These are phyloP conservation scores for Endomychus coccineus DNA, from an alignment of 2,888 invertebrate genomes.

Conservation along the genomic window DNA sequence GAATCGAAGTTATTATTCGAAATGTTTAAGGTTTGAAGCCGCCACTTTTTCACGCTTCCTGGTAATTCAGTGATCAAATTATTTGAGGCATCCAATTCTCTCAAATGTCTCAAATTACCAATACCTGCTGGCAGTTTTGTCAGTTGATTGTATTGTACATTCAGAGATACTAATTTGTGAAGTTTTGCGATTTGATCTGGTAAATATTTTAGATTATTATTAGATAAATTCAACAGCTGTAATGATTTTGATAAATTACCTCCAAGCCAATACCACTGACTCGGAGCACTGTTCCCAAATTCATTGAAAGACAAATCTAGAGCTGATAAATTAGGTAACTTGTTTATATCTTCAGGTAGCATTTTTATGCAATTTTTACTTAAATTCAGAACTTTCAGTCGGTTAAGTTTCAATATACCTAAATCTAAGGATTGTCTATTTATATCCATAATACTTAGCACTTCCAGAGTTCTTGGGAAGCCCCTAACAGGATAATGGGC, in stretches of 20 bases:
- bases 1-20: slow-evolving; percentile 51
- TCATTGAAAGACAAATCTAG: slow-evolving; percentile 58
- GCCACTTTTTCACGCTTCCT: slow-evolving; percentile 52
- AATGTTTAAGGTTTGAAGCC: slow-evolving; percentile 51
- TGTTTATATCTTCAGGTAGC: slow-evolving; percentile 63
- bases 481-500: slow-evolving; percentile 66
- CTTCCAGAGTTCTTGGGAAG: slow-evolving; percentile 61
- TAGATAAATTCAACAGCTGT: slow-evolving; percentile 56
- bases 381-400: slow-evolving; percentile 59
- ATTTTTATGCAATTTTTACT: slow-evolving; percentile 62
- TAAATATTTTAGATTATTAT: slow-evolving; percentile 51
- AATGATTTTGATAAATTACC: slow-evolving; percentile 49
- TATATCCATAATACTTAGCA: slow-evolving; percentile 54
- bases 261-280: slow-evolving; percentile 63
- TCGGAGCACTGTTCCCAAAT: slow-evolving; percentile 48
- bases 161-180: slow-evolving; percentile 53
- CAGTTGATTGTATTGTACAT: slow-evolving; percentile 57
- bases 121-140: slow-evolving; percentile 56
- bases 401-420: slow-evolving; percentile 60
- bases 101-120: slow-evolving; percentile 51
- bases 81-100: slow-evolving; percentile 49
- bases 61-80: slow-evolving; percentile 52
- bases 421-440: slow-evolving; percentile 58
- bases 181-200: slow-evolving; percentile 60
- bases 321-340: slow-evolving; percentile 54